Conservation (phyloP, 2,888 invertebrate species). For the Rotaria sp. region DNA sequence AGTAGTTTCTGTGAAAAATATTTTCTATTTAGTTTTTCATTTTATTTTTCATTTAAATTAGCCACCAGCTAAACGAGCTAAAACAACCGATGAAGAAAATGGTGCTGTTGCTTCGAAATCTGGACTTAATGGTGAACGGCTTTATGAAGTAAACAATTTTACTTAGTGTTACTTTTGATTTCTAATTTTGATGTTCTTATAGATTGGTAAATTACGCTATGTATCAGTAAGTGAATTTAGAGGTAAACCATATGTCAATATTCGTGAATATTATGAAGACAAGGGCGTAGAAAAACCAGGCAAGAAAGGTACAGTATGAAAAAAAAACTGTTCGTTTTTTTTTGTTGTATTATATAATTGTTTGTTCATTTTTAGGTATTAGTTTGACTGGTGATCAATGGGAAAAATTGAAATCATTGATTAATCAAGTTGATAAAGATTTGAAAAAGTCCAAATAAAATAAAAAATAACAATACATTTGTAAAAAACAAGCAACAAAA, state of each 20-base stretch:
- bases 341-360: no score
- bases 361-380: conserved; percentile 26
- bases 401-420: conserved; percentile 34
- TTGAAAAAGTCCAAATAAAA: conserved; percentile 25
- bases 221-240: conserved; percentile 75
- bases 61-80: conserved; percentile 11
- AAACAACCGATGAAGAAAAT: not conserved
- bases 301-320: conserved; percentile 67
- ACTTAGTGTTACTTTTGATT: no score
- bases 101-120: not conserved
- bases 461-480: no score
- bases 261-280: conserved; percentile 72
- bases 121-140: conserved; percentile 4
- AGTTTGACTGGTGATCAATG: conserved; percentile 37
- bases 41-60: not conserved
- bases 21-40: not conserved
- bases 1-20: not conserved
- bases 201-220: conserved; percentile 69
- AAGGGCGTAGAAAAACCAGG: conserved; percentile 74
- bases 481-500: no score
- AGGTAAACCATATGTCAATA: conserved; percentile 74
- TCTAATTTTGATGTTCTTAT: conserved; percentile 59
- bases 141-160: conserved; percentile 1
- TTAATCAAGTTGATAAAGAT: conserved; percentile 35
- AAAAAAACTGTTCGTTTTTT: no score